Evolutionary conservation across 2,797 vertebrate genomes (phyloP), one percentile per base, ranked within the genome.

Genomic region (Channa striata): DNA sequence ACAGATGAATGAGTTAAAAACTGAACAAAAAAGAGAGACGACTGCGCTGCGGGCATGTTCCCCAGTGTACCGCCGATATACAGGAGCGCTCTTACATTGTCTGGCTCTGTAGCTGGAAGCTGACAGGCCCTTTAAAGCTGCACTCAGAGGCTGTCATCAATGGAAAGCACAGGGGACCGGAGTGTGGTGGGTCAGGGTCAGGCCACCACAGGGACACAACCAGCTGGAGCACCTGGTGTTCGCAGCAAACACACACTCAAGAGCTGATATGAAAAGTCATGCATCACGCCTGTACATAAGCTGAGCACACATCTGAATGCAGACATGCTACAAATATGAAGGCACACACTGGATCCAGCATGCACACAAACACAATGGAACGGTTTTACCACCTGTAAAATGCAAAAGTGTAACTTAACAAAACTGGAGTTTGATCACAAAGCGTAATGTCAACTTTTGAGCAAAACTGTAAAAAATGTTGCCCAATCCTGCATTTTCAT

Each of bases 221-320:
- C 81, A 80, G 85, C 82, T 81, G 84, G 65, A 82, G 76, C 84
- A 87, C 79, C 83, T 84, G 82, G 86, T 74, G 75, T 46, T 52
- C 61, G 49, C 11, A 53, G 43, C 23, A 0, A 46, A 51, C 58
- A 12, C n/a, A 20, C 40, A 36, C 39, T 34, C 46, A 3, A 37
- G 36, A n/a, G n/a, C n/a, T n/a, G n/a, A n/a, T 37, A 8, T 37
- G 48, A 49, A 37, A 4, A 59, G 14, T 17, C 5, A 10, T 4
- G n/a, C n/a, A 25, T 47, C 23, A 11, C 25, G 11, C 17, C 17
- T n/a, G 40, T 47, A 9, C 42, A 40, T 44, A 51, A 42, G 66
- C 9, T 39, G 65, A 64, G 58, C 73, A 60, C 64, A 50, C 16
- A 37, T n/a, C n/a, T n/a, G n/a, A n/a, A n/a, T n/a, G n/a, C n/a